Evolutionary conservation across 2,888 invertebrate genomes (phyloP).

Genomic region (Gastrophysa polygoni): DNA sequence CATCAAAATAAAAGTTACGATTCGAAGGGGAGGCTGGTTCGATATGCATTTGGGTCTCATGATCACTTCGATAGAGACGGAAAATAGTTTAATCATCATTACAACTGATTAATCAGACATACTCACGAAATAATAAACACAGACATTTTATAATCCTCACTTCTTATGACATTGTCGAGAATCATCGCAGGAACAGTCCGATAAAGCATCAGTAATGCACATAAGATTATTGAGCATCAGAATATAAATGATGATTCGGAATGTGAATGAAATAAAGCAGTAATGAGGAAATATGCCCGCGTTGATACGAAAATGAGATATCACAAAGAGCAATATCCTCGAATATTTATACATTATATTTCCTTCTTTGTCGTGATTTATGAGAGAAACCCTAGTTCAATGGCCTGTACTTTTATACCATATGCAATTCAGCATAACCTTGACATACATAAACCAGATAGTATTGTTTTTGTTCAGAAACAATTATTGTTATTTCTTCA

Average conservation of each 20-base stretch:
- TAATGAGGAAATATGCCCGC: background rate
- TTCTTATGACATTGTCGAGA: too few relatives aligned
- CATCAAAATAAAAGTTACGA: too few relatives aligned
- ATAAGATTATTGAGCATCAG: background rate
- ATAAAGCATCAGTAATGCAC: too few relatives aligned
- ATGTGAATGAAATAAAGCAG: background rate
- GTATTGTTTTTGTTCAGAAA: slow-evolving; percentile 27
- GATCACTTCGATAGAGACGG: too few relatives aligned
- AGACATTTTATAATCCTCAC: too few relatives aligned
- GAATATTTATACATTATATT: slow-evolving; percentile 18
- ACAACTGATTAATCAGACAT: too few relatives aligned
- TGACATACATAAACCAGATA: slow-evolving; percentile 27
- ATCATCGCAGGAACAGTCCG: too few relatives aligned
- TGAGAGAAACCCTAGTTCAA: slow-evolving; percentile 24
- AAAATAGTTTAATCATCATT: too few relatives aligned
- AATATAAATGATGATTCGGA: too few relatives aligned
- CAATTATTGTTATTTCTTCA: background rate
- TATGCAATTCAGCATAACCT: slow-evolving; percentile 28
- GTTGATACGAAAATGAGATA: slow-evolving; percentile 8
- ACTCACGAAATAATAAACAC: too few relatives aligned
- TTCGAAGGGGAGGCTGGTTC: too few relatives aligned
- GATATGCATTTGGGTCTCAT: too few relatives aligned
- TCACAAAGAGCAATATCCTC: slow-evolving; percentile 23
- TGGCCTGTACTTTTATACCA: slow-evolving; percentile 22
- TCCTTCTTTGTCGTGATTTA: slow-evolving; percentile 23